Conservation (phyloP, 1,140 invertebrate species). For the Phortica variegata region DNA sequence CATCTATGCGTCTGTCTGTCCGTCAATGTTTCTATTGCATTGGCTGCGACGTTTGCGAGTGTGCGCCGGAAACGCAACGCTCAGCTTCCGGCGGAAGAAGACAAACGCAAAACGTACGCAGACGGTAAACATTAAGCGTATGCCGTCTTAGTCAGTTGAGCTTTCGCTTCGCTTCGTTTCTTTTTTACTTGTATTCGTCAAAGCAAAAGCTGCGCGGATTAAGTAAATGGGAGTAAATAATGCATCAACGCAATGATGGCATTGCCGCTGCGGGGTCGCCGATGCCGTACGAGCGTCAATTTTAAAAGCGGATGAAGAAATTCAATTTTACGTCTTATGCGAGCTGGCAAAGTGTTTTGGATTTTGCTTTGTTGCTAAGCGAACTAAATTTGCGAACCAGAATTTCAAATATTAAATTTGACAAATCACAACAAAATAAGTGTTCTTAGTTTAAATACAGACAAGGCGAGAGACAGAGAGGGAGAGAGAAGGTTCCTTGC, state of each 20-base stretch:
- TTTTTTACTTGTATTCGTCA: conserved; percentile 2
- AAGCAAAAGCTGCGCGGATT: conserved; percentile 27
- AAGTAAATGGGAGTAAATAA: conserved; percentile 31
- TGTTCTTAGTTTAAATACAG: no score
- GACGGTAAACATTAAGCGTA: conserved; percentile 14
- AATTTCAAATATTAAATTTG: no score
- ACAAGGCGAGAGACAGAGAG: no score
- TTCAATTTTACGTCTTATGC: conserved; percentile 44
- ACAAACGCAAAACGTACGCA: not conserved
- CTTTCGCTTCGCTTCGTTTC: no score
- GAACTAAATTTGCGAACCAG: no score
- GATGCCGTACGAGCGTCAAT: conserved; percentile 8
- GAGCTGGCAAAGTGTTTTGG: no score
- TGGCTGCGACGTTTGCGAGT: conserved; percentile 6
- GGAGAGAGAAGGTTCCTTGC: no score
- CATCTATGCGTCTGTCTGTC: not conserved
- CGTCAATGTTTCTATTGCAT: not conserved
- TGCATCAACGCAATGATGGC: no score
- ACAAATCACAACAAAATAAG: no score
- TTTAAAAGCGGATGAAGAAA: conserved; percentile 48
- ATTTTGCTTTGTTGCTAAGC: no score
- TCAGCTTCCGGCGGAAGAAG: conserved; percentile 31
- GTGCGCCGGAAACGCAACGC: conserved; percentile 34
- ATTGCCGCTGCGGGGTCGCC: no score
- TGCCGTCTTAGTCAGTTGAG: conserved; percentile 4